Evolutionary conservation across 2,113 vertebrate genomes (phyloP).

Genomic region (Chlorodrepanis virens): DNA sequence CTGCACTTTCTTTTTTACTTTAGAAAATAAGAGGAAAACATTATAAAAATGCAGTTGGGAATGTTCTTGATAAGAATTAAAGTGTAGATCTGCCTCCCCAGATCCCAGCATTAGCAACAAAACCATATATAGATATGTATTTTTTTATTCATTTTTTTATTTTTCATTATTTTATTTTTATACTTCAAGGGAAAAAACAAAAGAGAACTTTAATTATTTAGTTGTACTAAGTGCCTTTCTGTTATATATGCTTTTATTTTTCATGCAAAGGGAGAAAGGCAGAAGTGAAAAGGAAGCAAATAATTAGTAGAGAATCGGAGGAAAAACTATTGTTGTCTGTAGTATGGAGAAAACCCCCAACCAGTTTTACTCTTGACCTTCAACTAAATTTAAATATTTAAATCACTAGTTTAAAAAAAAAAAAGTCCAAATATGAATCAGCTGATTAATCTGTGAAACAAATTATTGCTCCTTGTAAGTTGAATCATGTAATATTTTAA

Average conservation of each 20-base stretch:
- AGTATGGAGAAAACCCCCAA: neutral
- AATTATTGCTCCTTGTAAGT: neutral
- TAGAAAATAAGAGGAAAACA: neutral
- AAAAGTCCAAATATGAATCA: neutral
- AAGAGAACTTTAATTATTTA: neutral
- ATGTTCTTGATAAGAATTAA: neutral
- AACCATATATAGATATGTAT: neutral
- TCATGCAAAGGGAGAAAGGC: neutral
- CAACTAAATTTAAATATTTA: neutral
- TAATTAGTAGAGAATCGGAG: neutral
- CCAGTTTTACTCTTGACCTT: neutral
- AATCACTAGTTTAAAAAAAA: neutral
- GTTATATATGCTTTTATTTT: neutral
- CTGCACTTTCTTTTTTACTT: neutral
- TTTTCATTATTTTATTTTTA: no score
- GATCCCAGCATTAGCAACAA: neutral
- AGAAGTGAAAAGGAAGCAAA: neutral
- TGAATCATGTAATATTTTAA: neutral
- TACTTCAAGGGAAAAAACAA: neutral
- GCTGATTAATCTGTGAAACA: neutral
- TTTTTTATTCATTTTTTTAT: neutral
- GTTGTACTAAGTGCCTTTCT: neutral
- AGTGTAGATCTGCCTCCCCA: neutral
- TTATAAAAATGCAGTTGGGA: neutral
- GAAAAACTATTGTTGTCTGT: neutral